phyloP scores from a whole-genome alignment of 2,888 invertebrate genomes.

The Fragum whitleyi region DNA sequence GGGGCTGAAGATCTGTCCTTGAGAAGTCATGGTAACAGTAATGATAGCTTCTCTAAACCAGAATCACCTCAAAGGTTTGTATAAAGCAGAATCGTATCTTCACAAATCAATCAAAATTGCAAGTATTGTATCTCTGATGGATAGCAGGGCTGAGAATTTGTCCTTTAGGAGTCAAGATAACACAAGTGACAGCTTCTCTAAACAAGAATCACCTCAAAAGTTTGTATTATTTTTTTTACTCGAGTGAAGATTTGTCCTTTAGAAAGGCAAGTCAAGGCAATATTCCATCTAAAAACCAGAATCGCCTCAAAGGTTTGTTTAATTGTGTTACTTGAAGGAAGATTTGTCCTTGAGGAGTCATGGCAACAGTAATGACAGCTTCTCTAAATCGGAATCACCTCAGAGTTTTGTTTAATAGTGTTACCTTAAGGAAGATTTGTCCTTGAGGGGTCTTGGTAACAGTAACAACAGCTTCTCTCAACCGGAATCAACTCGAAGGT shows the following conservation, averaged over 20 bases:
- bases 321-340: no score
- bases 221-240: no score
- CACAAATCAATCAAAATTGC: conserved; percentile 85
- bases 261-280: conserved; percentile 70
- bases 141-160: conserved; percentile 78
- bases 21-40: conserved; percentile 71
- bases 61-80: conserved; percentile 67
- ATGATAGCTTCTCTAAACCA: conserved; percentile 63
- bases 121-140: conserved; percentile 68
- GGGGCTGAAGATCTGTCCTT: conserved; percentile 80
- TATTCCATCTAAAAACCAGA: conserved; percentile 52
- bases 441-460: conserved; percentile 73
- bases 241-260: conserved; percentile 80
- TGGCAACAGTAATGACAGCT: conserved; percentile 68
- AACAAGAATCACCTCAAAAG: conserved; percentile 66
- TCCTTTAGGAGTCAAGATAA: conserved; percentile 74
- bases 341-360: conserved; percentile 78
- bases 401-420: no score
- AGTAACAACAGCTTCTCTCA: conserved; percentile 66
- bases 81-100: conserved; percentile 79
- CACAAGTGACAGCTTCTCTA: conserved; percentile 67
- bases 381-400: conserved; percentile 63
- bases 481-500: conserved; percentile 71
- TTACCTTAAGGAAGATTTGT: conserved; percentile 80
- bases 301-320: conserved; percentile 78